Evolutionary conservation across 2,113 vertebrate genomes (phyloP).

Genomic region (Rhipidura dahli): DNA sequence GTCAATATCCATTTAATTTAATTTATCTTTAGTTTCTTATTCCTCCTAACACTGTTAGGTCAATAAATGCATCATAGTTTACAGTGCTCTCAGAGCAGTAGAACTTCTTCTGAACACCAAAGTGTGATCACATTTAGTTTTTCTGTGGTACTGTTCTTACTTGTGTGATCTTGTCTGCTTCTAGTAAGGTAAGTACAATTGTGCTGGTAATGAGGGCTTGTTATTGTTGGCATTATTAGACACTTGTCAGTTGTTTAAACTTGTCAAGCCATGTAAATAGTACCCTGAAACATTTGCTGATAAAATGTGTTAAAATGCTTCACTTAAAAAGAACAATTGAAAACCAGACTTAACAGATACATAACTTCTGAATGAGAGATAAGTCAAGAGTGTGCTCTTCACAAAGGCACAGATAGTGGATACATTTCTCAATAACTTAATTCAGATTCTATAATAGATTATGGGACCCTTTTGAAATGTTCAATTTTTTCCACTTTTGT

Average conservation of each 20-base stretch:
- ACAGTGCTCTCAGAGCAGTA: neutral
- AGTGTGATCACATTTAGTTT: neutral
- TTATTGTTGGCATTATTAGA: neutral
- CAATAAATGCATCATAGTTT: neutral
- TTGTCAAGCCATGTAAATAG: neutral
- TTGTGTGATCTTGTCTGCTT: neutral
- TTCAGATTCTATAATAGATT: neutral
- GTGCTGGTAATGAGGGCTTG: neutral
- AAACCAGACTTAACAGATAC: rapidly evolving
- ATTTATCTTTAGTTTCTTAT: neutral
- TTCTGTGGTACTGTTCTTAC: neutral
- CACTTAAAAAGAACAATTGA: neutral
- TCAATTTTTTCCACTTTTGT: neutral
- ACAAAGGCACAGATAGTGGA: neutral
- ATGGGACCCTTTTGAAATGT: neutral
- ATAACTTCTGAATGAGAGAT: neutral
- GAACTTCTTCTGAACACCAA: neutral
- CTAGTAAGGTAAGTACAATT: slow-evolving; percentile 30
- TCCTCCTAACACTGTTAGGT: neutral
- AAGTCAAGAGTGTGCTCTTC: neutral
- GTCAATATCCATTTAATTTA: neutral
- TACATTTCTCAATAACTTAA: neutral
- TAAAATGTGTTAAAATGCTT: neutral
- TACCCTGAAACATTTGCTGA: neutral
- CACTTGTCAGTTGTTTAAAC: neutral